phyloP scores from a whole-genome alignment of 2,888 invertebrate species.

The Microplitis deprimator region DNA sequence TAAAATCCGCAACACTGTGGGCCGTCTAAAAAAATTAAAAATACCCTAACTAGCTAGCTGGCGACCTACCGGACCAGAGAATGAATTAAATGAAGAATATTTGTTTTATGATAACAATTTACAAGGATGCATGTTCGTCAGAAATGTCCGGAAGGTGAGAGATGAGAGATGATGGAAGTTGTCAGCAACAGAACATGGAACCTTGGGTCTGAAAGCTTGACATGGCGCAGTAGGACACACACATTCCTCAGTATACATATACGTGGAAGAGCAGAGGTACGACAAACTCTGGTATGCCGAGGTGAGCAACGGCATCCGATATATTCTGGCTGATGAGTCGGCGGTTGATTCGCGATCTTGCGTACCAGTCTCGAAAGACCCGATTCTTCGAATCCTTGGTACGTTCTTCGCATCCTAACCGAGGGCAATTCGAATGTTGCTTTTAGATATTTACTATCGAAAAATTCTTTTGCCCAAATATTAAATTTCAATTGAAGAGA shows the following conservation, averaged over 20 bases:
- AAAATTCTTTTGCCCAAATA: background rate
- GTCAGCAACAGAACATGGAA: background rate
- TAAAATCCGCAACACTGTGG: conserved; percentile 27
- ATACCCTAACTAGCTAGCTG: conserved; percentile 3
- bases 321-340: conserved; percentile 63
- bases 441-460: background rate
- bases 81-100: too few relatives aligned
- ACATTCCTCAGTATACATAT: conserved; percentile 31
- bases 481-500: background rate
- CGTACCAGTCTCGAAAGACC: conserved; percentile 40
- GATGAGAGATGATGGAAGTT: too few relatives aligned
- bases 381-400: conserved; percentile 35
- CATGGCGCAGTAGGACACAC: conserved; percentile 63
- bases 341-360: conserved; percentile 62
- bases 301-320: conserved; percentile 68
- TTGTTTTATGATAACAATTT: too few relatives aligned
- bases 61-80: background rate
- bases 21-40: conserved; percentile 21
- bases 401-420: conserved; percentile 30
- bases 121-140: too few relatives aligned
- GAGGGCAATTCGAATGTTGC: background rate
- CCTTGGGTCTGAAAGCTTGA: conserved; percentile 57
- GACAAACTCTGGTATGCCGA: conserved; percentile 60
- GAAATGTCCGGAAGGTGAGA: too few relatives aligned
- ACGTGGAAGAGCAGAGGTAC: too few relatives aligned